phyloP scores from a whole-genome alignment of 92 coral and sea anemone genomes.

The Pocillopora meandrina region DNA sequence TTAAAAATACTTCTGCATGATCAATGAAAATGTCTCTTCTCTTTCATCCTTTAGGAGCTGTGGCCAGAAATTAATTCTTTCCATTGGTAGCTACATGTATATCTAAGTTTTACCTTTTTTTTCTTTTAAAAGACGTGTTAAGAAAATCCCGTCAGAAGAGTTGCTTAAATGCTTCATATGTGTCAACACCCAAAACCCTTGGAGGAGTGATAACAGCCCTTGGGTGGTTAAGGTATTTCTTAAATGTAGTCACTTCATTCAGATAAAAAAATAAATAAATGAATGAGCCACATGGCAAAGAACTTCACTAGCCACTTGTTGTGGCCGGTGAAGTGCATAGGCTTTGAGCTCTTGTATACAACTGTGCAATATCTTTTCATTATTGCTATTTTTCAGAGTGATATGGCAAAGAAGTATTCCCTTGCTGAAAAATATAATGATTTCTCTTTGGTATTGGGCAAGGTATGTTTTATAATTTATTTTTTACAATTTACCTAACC shows the following conservation, averaged over 20 bases:
- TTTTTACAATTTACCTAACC: background rate
- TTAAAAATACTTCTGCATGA: no score
- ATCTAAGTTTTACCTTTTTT: background rate
- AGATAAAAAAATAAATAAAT: no score
- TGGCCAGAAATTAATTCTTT: no score
- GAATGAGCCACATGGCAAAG: no score
- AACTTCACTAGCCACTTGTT: no score
- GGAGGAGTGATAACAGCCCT: constrained; percentile 34
- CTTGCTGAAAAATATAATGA: constrained; percentile 63
- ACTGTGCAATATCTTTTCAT: background rate
- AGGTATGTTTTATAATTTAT: constrained; percentile 3
- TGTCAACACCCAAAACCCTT: constrained; percentile 50
- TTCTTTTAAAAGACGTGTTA: constrained; percentile 33
- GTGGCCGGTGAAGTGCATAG: background rate
- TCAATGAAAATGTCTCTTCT: no score
- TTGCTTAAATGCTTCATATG: constrained; percentile 56
- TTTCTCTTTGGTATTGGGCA: constrained; percentile 30
- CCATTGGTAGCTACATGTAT: background rate
- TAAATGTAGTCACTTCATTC: background rate
- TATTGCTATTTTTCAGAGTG: constrained; percentile 53
- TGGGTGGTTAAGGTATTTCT: constrained; percentile 67
- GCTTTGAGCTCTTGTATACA: background rate
- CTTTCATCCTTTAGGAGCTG: no score
- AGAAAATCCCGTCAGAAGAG: constrained; percentile 50
- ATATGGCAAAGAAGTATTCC: constrained; percentile 65